Base-by-base conservation (phyloP, 2,888 invertebrate genomes). In the Erannis defoliaria region DNA sequence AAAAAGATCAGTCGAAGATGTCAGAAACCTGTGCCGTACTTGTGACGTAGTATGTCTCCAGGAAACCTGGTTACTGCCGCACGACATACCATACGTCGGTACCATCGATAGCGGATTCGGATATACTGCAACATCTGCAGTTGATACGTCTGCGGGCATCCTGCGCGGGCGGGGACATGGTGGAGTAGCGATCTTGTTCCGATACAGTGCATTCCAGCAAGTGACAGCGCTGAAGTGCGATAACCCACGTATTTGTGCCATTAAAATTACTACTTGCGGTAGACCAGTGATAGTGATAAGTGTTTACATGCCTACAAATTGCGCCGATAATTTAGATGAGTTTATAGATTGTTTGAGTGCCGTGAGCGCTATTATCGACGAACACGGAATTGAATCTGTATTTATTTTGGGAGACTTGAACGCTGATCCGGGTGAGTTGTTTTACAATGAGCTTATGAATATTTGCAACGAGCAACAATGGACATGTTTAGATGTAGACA, bases 241-340 rank as follows among this genome's bases (percentile, higher is more conserved):
- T 14, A 45, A 29, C 29, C 23, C 18, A 1, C 45, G 45, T 45
- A 29, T 45, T 16, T 45, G 45, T 14, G 45, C 8, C 5, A 19
- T 45, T 8, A 45, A 45, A 29, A 26, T 55, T 6, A 26, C 16
- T 10, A 46, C 45, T 5, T 0, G 14, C n/a, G 33, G 49, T 21
- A 6, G 23, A 5, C 4, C 23, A 5, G 3, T 57, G 2, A 16
- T 57, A 9, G 37, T 57, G 4, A 33, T 57, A 16, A 50, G 43
- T 37, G 43, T 57, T 1, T 50, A 57, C 10, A 12, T 50, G 37
- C 57, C 57, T 10, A 57, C 57, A 5, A 49, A 57, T 16, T 31
- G 14, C 0, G 10, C n/a, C 2, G 48, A 40, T n/a, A 49, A 56
- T 31, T 49, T 48, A 10, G n/a, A n/a, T n/a, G n/a, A n/a, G n/a